Base-by-base conservation (phyloP, 2,113 vertebrate species). In the Thamnaconus septentrionalis region DNA sequence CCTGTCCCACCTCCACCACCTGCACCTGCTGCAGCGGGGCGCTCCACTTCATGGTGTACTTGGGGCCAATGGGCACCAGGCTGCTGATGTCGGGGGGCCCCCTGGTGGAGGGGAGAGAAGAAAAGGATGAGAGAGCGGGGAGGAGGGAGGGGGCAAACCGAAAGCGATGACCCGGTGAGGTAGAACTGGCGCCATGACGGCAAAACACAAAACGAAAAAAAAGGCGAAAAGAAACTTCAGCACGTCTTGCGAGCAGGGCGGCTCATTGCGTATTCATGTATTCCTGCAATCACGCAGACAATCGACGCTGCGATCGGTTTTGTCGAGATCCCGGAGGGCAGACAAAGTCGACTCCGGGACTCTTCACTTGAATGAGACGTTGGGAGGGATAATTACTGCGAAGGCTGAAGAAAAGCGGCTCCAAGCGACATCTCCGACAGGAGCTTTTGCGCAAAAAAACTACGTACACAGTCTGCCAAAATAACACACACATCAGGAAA, bases 11-110 rank as follows among this genome's bases (percentile, higher is more conserved):
- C 79, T 98, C 96, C 5, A 94, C 94, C 18, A 95, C 96, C 64
- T 96, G 96, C 56, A 98, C 94, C 89, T 95, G 96, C 0, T 91
- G 91, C 51, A 98, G 79, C n/a, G 94, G 91, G 1, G 94, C 92
- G 70, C 93, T 97, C 96, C 96, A 98, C 84, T 98, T 98, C 88
- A 97, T 91, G 54, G 95, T 95, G 41, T 98, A 98, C 76, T 94
- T 97, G 59, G 95, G 95, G 12, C 96, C 96, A 4, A 97, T 82
- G 0, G 96, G 96, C 67, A 98, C 95, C 64, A 98, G 88, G 85
- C 94, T 96, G 91, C 95, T 95, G 76, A 98, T 93, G 74, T 97
- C 96, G 18, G 96, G 90, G 72, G 94, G 94, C 45, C 91, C 90
- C 83, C 92, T 93, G 66, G 67, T 80, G 76, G 71, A 58, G 58